Base-by-base conservation (phyloP, 2,888 invertebrate genomes). In the Drosophila kanekoi region DNA sequence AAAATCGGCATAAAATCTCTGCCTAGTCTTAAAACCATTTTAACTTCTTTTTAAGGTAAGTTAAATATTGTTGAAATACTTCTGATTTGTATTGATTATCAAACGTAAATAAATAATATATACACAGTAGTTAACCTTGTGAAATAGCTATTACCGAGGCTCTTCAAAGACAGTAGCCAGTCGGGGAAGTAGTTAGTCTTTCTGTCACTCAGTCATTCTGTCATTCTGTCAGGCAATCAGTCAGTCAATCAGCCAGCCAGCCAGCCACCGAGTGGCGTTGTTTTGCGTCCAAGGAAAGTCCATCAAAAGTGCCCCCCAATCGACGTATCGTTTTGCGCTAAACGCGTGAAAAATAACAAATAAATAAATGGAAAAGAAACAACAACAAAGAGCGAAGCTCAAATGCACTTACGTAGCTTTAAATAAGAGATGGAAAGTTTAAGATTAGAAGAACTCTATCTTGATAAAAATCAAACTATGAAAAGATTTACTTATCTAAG, bases 201-300 rank as follows among this genome's bases (percentile, higher is more conserved):
- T 9, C 48, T 33, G 53, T 64, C 58, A 59, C 14, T 76, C 71
- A 47, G 44, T 18, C 58, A 59, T n/a, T 76, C 71, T 44, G 44
- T 57, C 59, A 59, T 2, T 51, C 41, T 47, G 41, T 56, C 47
- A 35, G 38, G 44, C 43, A 58, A 47, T 58, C 58, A 62, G 18
- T 54, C 64, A 40, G n/a, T 35, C 58, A 58, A 47, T 58, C 58
- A 62, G 18, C 49, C 64, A 40, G n/a, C 32, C 58, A 45, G 41
- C 14, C 45, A 20, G 48, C 60, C 37, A 47, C n/a, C 35, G 49
- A 58, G 47, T 60, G 67, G 41, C 43, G 51, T 10, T 44, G 58
- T 47, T 20, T 41, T 59, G 37, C 45, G 72, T 33, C 51, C 61
- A 85, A 74, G 74, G 61, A 78, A 84, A 81, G 64, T 67, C 64